Base-by-base conservation (phyloP, 2,797 vertebrate species). In the Helostoma temminkii region DNA sequence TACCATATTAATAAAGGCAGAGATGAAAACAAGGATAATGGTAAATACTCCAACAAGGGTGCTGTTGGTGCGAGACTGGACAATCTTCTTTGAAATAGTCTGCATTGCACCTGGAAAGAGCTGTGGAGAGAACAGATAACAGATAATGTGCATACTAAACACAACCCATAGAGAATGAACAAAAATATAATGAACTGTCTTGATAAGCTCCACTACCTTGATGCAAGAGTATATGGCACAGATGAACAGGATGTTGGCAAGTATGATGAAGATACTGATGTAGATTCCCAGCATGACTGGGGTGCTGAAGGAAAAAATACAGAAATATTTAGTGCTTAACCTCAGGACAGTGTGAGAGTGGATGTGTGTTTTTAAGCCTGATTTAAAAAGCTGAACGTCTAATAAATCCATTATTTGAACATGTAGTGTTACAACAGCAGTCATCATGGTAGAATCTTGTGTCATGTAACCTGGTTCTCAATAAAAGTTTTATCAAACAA, bases 1-100 rank as follows among this genome's bases (percentile, higher is more conserved):
- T 83, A 98, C 97, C 96, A 98, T 97, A 89, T 95, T 98, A 84
- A 96, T 83, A 0, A 97, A 94, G 87, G 97, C 96, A 16, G 97
- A 95, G 73, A 95, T 88, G 81, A 98, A 98, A 88, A 98, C 96
- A 0, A 98, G 95, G 89, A 97, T 92, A 47, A 98, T 93, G 58
- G 94, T 94, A 61, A 96, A 96, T 62, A 97, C 93, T 21, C 95
- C 97, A 4, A 97, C 96, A 12, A 93, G 79, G 0, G 97, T 98
- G 94, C 96, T 98, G 88, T 95, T 96, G 54, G 94, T 93, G 34
- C 96, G 95, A 3, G 97, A 98, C 83, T 96, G 95, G 65, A 98
- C 96, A 1, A 98, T 98, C 88, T 95, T 93, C 67, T 91, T 95
- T 1, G 97, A 98, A 42, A 97, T 91, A 0, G 78, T 95, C 84